These are phyloP conservation scores for Pimpla rufipes DNA, from an alignment of 2,888 invertebrate genomes.

Conservation along the genomic window DNA sequence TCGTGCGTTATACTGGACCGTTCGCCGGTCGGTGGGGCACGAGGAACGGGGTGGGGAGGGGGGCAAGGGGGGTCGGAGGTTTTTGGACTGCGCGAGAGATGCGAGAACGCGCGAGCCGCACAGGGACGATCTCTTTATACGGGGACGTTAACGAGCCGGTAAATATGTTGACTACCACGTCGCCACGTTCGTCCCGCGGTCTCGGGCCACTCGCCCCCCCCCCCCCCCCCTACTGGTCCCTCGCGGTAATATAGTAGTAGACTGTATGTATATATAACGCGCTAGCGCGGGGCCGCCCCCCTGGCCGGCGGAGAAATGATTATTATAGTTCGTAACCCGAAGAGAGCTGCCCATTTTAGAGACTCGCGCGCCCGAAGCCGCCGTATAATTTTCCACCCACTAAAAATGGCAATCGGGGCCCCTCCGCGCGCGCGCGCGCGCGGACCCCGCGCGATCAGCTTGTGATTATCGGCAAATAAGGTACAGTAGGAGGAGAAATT, in stretches of 20 bases:
- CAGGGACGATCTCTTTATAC: constrained; percentile 68
- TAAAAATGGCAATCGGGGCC: constrained; percentile 83
- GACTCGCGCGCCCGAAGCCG: constrained; percentile 82
- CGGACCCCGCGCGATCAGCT: constrained; percentile 76
- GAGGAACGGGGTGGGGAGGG: constrained; percentile 40
- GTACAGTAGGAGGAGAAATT: constrained; percentile 78
- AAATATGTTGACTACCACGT: constrained; percentile 85
- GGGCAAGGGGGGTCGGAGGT: constrained; percentile 40
- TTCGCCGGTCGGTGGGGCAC: constrained; percentile 67
- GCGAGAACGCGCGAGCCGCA: constrained; percentile 59
- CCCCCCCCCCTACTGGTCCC: constrained; percentile 49
- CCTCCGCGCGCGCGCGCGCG: constrained; percentile 11
- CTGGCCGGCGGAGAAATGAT: constrained; percentile 82
- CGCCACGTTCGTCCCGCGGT: constrained; percentile 63
- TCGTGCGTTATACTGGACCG: constrained; percentile 58
- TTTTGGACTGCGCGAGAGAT: constrained; percentile 25
- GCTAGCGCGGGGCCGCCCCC: too few species aligned
- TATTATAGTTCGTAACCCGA: constrained; percentile 85
- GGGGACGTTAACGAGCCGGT: constrained; percentile 85
- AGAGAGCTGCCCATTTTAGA: constrained; percentile 85
- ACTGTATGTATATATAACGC: constrained; percentile 52
- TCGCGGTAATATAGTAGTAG: constrained; percentile 12
- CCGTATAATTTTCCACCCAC: constrained; percentile 85
- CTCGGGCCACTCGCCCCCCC: constrained; percentile 54
- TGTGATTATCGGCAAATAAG: constrained; percentile 85